Percentiles rank a stretch among this genome's conserved stretches.
Evolutionary conservation across 2,888 invertebrate species (phyloP).

Genomic region (Lottia scabra): DNA sequence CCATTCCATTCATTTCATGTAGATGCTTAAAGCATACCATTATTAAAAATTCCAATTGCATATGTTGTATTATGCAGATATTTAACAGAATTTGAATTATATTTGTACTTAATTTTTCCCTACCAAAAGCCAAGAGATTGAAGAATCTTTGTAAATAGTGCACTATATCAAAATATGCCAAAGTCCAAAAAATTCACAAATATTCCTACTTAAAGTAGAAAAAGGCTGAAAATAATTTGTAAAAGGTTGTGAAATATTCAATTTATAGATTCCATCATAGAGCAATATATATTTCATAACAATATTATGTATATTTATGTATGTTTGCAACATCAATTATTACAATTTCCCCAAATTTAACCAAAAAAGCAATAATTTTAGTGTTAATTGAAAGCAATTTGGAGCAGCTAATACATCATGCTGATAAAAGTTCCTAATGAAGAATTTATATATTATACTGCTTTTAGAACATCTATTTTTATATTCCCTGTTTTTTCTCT

Average conservation of each 20-base stretch:
- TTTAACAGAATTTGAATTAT: too few species aligned
- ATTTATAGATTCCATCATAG: too few species aligned
- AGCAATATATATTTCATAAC: too few species aligned
- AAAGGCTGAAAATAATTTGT: not conserved
- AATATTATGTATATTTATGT: too few species aligned
- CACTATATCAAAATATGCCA: not conserved
- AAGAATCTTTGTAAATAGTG: too few species aligned
- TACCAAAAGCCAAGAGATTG: too few species aligned
- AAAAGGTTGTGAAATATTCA: not conserved
- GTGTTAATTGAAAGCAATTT: not conserved
- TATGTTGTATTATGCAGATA: too few species aligned
- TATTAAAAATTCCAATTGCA: not conserved
- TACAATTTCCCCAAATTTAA: not conserved
- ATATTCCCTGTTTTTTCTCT: not conserved
- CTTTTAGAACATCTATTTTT: slow-evolving; percentile 6
- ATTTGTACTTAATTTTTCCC: too few species aligned
- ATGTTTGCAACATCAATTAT: too few species aligned
- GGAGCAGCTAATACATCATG: not conserved
- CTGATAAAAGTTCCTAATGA: not conserved
- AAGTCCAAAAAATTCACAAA: not conserved
- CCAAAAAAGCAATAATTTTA: not conserved
- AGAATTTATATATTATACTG: not conserved
- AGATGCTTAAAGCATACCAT: slow-evolving; percentile 22
- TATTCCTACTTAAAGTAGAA: not conserved
- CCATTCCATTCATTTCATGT: slow-evolving; percentile 4